Percentiles rank a stretch among this genome's conserved stretches.
Conservation (phyloP, 2,113 vertebrate species). For the Cyprinodon brontotheroides region DNA sequence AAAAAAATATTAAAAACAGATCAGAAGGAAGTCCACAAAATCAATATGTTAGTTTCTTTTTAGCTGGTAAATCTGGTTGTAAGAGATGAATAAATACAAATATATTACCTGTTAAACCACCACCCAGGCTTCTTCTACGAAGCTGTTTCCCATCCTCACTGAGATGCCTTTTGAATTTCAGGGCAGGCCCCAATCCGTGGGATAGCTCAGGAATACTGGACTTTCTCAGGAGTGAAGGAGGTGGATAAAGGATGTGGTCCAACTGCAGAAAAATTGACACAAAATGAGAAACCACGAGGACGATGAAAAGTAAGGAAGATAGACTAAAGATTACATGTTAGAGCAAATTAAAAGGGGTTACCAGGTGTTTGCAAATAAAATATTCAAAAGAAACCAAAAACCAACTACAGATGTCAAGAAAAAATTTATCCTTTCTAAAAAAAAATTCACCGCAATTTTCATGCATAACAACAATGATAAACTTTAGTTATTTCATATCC, state of each 20-base stretch:
- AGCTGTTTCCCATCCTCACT: slow-evolving; percentile 88
- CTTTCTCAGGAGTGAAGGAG: slow-evolving; percentile 84
- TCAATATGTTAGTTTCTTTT: neutral
- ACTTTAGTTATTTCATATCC: neutral
- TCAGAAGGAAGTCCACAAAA: neutral
- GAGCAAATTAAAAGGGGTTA: too few relatives aligned
- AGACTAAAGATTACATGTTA: neutral
- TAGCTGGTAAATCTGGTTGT: neutral
- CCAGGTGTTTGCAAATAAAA: neutral
- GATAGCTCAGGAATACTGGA: slow-evolving; percentile 89
- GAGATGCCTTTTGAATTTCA: slow-evolving; percentile 86
- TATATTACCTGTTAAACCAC: slow-evolving; percentile 81
- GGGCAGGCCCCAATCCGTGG: slow-evolving; percentile 74
- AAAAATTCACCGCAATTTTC: too few relatives aligned
- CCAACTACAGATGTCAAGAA: neutral
- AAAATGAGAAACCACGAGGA: neutral
- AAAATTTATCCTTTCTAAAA: neutral
- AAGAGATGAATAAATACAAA: neutral
- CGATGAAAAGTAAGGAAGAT: neutral
- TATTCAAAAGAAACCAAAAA: neutral
- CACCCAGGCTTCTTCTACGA: slow-evolving; percentile 92
- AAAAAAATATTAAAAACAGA: neutral
- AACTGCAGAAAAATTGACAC: slow-evolving; percentile 73
- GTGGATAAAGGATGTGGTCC: slow-evolving; percentile 88
- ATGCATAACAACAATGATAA: neutral